phyloP scores from a whole-genome alignment of 2,888 invertebrate genomes.

The Melieria picta region DNA sequence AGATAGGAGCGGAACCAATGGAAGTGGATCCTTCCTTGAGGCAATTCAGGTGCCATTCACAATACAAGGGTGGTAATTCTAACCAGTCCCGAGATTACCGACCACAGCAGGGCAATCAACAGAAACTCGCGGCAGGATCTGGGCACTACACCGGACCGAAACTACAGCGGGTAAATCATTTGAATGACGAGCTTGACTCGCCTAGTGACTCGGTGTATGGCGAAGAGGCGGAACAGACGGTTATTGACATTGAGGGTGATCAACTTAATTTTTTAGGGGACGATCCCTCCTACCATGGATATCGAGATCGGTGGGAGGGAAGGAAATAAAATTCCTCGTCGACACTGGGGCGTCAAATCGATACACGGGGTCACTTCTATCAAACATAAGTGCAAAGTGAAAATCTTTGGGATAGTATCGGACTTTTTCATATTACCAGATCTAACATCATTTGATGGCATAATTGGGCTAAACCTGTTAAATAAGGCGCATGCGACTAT shows the following conservation, averaged over 20 bases:
- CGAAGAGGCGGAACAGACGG: too few species aligned
- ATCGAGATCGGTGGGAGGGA: too few species aligned
- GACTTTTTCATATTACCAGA: background rate
- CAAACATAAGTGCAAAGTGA: background rate
- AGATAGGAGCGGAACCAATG: too few species aligned
- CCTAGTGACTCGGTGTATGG: background rate
- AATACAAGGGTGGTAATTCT: background rate
- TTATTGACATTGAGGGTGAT: too few species aligned
- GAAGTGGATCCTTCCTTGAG: too few species aligned
- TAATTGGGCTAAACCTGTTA: slow-evolving; percentile 21
- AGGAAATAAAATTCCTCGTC: too few species aligned
- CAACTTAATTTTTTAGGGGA: too few species aligned
- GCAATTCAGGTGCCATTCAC: too few species aligned
- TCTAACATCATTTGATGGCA: background rate
- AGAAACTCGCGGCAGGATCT: background rate
- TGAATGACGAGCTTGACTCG: background rate
- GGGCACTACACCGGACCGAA: background rate
- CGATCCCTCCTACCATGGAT: too few species aligned
- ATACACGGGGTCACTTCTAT: slow-evolving; percentile 28
- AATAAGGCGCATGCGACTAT: slow-evolving; percentile 20
- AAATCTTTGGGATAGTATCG: slow-evolving; percentile 12
- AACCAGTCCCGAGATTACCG: background rate
- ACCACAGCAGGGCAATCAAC: background rate
- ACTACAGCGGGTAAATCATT: background rate
- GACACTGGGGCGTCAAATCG: slow-evolving; percentile 18